Percentiles rank a stretch among this genome's conserved stretches.
phyloP scores from a whole-genome alignment of 1,140 invertebrate genomes.

The Rhagoletis zephyria region DNA sequence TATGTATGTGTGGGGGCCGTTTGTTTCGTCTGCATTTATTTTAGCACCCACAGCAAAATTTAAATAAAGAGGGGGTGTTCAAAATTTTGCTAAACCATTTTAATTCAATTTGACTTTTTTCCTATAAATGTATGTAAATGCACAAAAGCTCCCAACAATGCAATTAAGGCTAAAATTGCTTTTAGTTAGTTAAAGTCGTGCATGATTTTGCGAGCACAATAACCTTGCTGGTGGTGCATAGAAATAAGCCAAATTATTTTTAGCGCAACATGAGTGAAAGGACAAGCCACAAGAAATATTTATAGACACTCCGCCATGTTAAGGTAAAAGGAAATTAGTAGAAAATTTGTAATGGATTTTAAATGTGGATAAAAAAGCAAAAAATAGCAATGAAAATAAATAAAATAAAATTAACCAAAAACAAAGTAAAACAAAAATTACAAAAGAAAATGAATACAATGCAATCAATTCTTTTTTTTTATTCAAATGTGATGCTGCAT shows the following conservation, averaged over 20 bases:
- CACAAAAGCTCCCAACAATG: not conserved
- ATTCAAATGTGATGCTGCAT: not conserved
- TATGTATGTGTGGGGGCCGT: not conserved
- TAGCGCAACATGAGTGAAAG: not conserved
- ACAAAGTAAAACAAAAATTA: no score
- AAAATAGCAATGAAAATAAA: no score
- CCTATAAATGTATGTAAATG: not conserved
- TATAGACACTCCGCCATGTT: not conserved
- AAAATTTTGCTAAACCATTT: slow-evolving; percentile 1
- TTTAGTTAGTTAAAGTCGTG: not conserved
- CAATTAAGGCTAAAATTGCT: not conserved
- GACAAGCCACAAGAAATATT: not conserved
- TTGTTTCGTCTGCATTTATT: not conserved
- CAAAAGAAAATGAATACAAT: no score
- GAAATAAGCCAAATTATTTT: not conserved
- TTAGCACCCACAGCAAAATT: slow-evolving; percentile 1
- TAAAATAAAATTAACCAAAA: no score
- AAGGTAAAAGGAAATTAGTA: not conserved
- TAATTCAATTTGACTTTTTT: not conserved
- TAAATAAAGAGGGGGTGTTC: not conserved
- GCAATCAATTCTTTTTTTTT: no score
- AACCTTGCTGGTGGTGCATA: not conserved
- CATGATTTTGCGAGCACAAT: not conserved
- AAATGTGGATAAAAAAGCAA: no score
- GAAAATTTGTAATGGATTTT: no score